A percentile compares a stretch with the other conserved stretches of the same genome.
These are phyloP conservation scores for Ariolimax columbianus DNA, from an alignment of 2,888 invertebrate species.

Conservation along the genomic window DNA sequence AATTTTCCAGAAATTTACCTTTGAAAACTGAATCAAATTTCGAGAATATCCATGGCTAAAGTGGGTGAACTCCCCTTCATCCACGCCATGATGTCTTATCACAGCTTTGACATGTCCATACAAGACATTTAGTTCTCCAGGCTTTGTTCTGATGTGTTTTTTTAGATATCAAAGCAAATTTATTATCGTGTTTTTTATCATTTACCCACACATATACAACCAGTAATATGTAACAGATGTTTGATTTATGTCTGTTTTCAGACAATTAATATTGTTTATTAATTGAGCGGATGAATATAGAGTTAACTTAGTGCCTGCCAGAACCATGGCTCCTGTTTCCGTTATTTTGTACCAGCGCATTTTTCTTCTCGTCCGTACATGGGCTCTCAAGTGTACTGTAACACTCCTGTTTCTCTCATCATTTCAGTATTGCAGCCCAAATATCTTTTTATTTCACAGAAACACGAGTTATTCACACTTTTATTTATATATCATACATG, in stretches of 20 bases:
- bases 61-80: slow-evolving; percentile 59
- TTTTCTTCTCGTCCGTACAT: slow-evolving; percentile 40
- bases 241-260: not conserved
- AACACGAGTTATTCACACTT: too few relatives aligned
- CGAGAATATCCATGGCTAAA: slow-evolving; percentile 48
- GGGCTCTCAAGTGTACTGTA: slow-evolving; percentile 29
- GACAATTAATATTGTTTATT: slow-evolving; percentile 43
- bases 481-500: too few relatives aligned
- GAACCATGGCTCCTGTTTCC: slow-evolving; percentile 44
- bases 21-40: slow-evolving; percentile 40
- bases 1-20: slow-evolving; percentile 31
- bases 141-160: not conserved
- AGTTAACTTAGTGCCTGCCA: slow-evolving; percentile 50
- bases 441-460: too few relatives aligned
- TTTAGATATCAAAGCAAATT: not conserved
- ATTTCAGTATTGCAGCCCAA: too few relatives aligned
- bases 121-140: slow-evolving; percentile 26
- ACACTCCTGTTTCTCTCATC: not conserved
- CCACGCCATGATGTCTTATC: slow-evolving; percentile 56
- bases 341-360: slow-evolving; percentile 38
- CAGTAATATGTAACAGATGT: not conserved
- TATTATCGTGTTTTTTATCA: not conserved
- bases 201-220: not conserved
- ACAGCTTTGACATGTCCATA: slow-evolving; percentile 31
- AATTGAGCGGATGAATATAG: slow-evolving; percentile 42